Evolutionary conservation across 2,797 vertebrate genomes (phyloP), one percentile per base, ranked within the genome.

Genomic region (Spondyliosoma cantharus): DNA sequence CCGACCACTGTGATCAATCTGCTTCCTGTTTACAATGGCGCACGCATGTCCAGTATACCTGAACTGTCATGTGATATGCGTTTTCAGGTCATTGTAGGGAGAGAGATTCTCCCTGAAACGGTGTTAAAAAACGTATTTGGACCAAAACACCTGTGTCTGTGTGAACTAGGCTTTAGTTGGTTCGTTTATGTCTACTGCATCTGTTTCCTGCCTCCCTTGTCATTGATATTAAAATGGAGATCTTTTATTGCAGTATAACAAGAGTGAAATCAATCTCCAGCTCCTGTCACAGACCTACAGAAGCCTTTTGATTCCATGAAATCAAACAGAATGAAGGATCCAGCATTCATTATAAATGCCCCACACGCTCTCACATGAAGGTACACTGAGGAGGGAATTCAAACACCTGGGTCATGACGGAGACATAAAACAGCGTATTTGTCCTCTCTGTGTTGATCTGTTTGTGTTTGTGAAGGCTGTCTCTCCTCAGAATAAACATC

Each of bases 281-380:
- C 72, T 67, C 0, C 58, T n/a, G 78, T 59, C 78, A 54, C 52
- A 66, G 14, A 69, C 71, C 56, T 58, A 29, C 75, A 59, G 65
- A 53, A 79, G 57, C 48, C 70, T 84, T 37, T 71, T 65, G 79
- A 73, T 67, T 82, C 27, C 27, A 37, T 71, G 57, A 62, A 74
- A 71, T 79, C 79, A 76, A 81, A 76, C 60, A 60, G 76, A 82
- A 74, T 52, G 52, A 22, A 76, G 64, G 64, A 84, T 70, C 54
- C 12, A 27, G 14, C 3, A 63, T 27, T 81, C 45, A 59, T 84
- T 76, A 66, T 3, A 14, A 14, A 73, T 20, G 61, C 61, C 46
- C n/a, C 42, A 19, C 15, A 8, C 14, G 80, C 74, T 24, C 60
- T 4, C 25, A 66, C 45, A 59, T 11, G 54, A 50, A 61, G 59